A percentile compares a stretch with the other conserved stretches of the same genome.
Evolutionary conservation across 2,113 vertebrate species (phyloP).

Genomic region (Lanius collurio): DNA sequence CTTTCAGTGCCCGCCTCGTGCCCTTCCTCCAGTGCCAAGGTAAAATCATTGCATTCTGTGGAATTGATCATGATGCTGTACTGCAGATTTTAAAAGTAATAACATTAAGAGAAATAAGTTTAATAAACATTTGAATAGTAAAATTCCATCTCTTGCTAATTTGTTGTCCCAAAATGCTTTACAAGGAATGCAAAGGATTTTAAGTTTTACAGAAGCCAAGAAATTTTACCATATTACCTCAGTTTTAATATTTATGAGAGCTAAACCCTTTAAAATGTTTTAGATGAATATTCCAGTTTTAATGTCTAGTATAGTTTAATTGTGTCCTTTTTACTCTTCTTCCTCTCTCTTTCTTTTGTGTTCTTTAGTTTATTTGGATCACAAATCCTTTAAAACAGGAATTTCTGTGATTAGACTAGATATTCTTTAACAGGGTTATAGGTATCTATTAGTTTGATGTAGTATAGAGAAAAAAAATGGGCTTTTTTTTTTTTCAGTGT

Average conservation of each 20-base stretch:
- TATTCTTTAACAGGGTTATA: not conserved
- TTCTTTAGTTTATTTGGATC: not conserved
- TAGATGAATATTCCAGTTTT: not conserved
- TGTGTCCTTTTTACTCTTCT: not conserved
- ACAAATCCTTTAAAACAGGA: not conserved
- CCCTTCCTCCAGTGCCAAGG: constrained; percentile 89
- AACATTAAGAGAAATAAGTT: not conserved
- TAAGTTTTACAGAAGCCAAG: not conserved
- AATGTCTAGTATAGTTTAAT: not conserved
- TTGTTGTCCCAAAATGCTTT: not conserved
- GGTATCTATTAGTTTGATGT: not conserved
- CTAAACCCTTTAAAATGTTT: not conserved
- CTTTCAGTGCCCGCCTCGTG: constrained; percentile 81
- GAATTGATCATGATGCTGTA: not conserved
- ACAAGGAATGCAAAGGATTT: not conserved
- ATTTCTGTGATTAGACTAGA: not conserved
- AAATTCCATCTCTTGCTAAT: not conserved
- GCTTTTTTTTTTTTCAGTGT: not conserved
- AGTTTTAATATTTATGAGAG: not conserved
- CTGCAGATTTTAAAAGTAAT: not conserved
- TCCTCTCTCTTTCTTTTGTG: not conserved
- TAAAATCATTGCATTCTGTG: constrained; percentile 56
- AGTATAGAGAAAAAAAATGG: not conserved
- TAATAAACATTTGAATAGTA: not conserved
- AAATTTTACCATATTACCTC: not conserved